phyloP scores from a whole-genome alignment of 1,140 invertebrate species.

The Aphaenogaster rudis region DNA sequence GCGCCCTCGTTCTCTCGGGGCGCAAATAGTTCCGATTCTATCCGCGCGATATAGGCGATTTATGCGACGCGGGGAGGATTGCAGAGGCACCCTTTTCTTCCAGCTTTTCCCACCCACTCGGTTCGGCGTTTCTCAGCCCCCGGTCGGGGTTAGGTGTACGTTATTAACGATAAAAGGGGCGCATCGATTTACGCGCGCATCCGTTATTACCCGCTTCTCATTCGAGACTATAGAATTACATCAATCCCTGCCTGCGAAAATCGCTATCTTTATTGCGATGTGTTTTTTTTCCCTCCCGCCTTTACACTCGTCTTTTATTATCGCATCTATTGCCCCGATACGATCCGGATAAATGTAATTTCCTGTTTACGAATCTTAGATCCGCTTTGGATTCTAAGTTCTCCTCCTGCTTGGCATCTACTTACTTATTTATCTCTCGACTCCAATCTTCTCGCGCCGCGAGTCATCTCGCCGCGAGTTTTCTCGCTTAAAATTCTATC shows the following conservation, averaged over 20 bases:
- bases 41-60: constrained; percentile 38
- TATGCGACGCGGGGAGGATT: constrained; percentile 34
- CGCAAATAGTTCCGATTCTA: constrained; percentile 42
- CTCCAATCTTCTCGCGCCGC: constrained; percentile 43
- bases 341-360: constrained; percentile 28
- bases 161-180: constrained; percentile 29
- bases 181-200: constrained; percentile 34
- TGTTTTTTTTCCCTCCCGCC: neutral
- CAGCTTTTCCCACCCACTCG: neutral
- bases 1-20: neutral
- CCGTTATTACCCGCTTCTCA: constrained; percentile 39
- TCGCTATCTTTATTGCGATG: neutral
- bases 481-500: constrained; percentile 62
- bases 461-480: constrained; percentile 48
- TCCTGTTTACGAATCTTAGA: constrained; percentile 38
- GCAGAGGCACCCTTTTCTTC: neutral
- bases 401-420: neutral
- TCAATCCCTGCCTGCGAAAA: neutral
- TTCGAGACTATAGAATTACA: constrained; percentile 16
- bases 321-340: neutral
- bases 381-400: constrained; percentile 29
- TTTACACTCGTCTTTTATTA: neutral
- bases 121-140: neutral
- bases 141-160: neutral
- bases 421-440: constrained; percentile 51